Base-by-base conservation (phyloP, 2,113 vertebrate genomes). In the Sebastes schlegelii region DNA sequence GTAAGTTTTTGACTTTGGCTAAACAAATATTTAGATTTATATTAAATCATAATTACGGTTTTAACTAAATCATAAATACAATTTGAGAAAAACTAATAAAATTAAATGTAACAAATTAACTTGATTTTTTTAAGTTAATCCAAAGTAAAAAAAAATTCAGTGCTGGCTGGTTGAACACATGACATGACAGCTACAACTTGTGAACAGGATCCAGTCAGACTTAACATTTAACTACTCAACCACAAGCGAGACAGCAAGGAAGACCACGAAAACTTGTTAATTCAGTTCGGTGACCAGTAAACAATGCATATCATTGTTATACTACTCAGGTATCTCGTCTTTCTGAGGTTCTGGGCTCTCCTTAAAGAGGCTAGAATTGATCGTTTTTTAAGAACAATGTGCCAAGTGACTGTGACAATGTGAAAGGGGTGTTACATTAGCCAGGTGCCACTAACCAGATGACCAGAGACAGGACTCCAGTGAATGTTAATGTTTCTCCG, bases 141-240 rank as follows among this genome's bases (percentile, higher is more conserved):
- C n/a, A n/a, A n/a, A n/a, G n/a, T n/a, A n/a, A n/a, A n/a, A n/a
- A n/a, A n/a, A n/a, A n/a, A n/a, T n/a, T n/a, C n/a, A n/a, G n/a
- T n/a, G n/a, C 42, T 17, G 42, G 43, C 70, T 49, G 8, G 71
- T 74, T 60, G 34, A 61, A 62, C 57, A 74, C 4, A 34, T n/a
- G 9, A 8, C 40, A 43, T 57, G 40, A 57, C 40, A 72, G 42
- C 42, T 60, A 11, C 54, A 72, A 45, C n/a, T 14, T 45, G 52
- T 58, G 54, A 45, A 40, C 42, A 46, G 19, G 8, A 57, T 71
- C 42, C 26, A 17, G 21, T 52, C 11, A 40, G 8, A 4, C 34
- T 40, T 17, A 21, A 63, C 16, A 43, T 43, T 52, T 4, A 71
- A 45, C 34, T 42, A 14, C 11, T 57, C 21, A 46, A 1, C 13